phyloP scores from a whole-genome alignment of 2,797 vertebrate species.

The Synaphobranchus kaupii region DNA sequence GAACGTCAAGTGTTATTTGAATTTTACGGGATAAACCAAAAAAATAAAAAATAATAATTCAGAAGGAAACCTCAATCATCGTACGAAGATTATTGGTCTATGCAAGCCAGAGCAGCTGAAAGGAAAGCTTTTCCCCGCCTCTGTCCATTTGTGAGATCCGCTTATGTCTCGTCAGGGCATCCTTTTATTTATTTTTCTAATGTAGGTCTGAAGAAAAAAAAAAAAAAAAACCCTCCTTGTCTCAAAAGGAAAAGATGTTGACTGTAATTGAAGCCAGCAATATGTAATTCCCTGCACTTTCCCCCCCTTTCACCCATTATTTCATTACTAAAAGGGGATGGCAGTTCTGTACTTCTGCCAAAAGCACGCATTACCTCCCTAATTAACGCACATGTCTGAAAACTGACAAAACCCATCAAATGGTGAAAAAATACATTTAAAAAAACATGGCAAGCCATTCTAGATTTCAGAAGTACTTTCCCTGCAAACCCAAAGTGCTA shows the following conservation, averaged over 20 bases:
- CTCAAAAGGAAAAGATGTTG: constrained; percentile 59
- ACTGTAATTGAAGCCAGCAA: constrained; percentile 73
- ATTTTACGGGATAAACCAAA: background rate
- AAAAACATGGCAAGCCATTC: constrained; percentile 37
- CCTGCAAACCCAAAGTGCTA: constrained; percentile 17
- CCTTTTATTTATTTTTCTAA: constrained; percentile 64
- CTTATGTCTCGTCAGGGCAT: constrained; percentile 53
- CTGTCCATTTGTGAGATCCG: constrained; percentile 62
- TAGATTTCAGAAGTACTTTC: constrained; percentile 38
- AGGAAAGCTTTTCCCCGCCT: constrained; percentile 29
- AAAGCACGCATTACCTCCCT: constrained; percentile 52
- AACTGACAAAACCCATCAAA: constrained; percentile 29
- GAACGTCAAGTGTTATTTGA: background rate
- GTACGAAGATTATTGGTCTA: background rate
- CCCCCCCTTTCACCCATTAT: constrained; percentile 67
- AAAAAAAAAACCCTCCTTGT: constrained; percentile 45
- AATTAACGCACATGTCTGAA: constrained; percentile 55
- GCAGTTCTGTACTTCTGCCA: constrained; percentile 48
- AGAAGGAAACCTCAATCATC: background rate
- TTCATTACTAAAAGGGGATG: constrained; percentile 72
- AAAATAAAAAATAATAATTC: background rate
- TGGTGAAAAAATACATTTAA: constrained; percentile 12
- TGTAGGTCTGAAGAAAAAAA: constrained; percentile 53
- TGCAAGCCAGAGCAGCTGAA: background rate
- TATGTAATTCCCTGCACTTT: constrained; percentile 66